Conservation (phyloP, 2,113 vertebrate genomes). For the Myrmecophaga tridactyla region DNA sequence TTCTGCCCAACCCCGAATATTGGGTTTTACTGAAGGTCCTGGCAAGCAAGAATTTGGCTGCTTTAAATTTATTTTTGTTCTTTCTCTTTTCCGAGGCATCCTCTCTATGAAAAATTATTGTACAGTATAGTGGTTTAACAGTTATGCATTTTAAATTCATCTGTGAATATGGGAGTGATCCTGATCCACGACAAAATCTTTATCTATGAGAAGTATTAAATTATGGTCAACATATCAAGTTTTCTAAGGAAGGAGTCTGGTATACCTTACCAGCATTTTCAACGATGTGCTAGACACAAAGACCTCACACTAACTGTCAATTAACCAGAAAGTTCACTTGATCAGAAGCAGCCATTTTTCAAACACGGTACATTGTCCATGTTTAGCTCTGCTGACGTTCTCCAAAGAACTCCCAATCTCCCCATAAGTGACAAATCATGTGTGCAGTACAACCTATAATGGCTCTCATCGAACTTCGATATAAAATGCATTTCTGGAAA, state of each 20-base stretch:
- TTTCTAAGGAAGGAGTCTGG: not conserved
- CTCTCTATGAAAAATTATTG: not conserved
- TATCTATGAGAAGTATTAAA: not conserved
- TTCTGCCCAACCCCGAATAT: not conserved
- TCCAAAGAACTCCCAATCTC: not conserved
- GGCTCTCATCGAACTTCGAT: not conserved
- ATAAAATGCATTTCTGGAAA: not conserved
- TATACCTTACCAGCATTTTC: not conserved
- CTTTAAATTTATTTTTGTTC: not conserved
- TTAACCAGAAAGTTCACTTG: not conserved
- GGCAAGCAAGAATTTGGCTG: not conserved
- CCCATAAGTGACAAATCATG: not conserved
- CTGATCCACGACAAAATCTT: not conserved
- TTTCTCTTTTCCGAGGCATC: not conserved
- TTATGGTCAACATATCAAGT: not conserved
- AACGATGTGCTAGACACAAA: not conserved
- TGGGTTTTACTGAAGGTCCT: not conserved
- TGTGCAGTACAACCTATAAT: rapidly evolving
- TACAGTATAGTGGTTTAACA: not conserved
- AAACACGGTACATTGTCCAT: not conserved
- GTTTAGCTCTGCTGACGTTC: not conserved
- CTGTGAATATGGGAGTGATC: not conserved
- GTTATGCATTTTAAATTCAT: constrained; percentile 2
- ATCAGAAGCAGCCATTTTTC: not conserved
- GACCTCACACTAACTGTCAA: not conserved